Conservation (phyloP, 1,140 invertebrate species). For the Rhizoglyphus robini region DNA sequence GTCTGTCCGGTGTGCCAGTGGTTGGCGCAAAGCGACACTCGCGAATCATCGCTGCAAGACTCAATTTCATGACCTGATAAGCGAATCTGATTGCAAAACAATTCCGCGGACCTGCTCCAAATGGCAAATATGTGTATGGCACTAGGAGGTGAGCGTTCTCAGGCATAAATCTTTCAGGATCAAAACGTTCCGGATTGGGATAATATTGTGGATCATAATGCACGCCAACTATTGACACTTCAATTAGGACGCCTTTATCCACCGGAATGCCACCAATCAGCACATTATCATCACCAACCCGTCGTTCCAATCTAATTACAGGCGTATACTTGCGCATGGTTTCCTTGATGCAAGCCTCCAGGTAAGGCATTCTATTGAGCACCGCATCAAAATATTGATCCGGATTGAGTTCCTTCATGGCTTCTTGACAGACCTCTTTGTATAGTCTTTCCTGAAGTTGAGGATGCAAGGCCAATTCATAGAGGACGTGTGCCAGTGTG, state of each 20-base stretch:
- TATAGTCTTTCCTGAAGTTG: slow-evolving; percentile 36
- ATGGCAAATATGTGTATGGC: slow-evolving; percentile 36
- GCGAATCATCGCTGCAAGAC: slow-evolving; percentile 31
- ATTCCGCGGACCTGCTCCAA: slow-evolving; percentile 40
- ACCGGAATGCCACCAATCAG: slow-evolving; percentile 15
- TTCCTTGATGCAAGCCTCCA: slow-evolving; percentile 35
- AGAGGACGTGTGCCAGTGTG: slow-evolving; percentile 35
- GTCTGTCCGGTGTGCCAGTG: no score
- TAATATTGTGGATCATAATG: slow-evolving; percentile 25
- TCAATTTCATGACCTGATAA: slow-evolving; percentile 48
- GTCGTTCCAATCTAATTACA: not conserved
- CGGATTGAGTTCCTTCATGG: slow-evolving; percentile 20
- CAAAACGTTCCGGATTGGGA: slow-evolving; percentile 20
- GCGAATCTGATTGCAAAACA: slow-evolving; percentile 49
- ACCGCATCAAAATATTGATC: not conserved
- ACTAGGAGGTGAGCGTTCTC: slow-evolving; percentile 27
- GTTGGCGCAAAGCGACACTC: no score
- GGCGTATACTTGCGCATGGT: slow-evolving; percentile 33
- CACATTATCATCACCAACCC: not conserved
- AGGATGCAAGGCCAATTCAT: slow-evolving; percentile 36
- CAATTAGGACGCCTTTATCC: slow-evolving; percentile 16
- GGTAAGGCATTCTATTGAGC: slow-evolving; percentile 27
- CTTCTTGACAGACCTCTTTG: slow-evolving; percentile 22
- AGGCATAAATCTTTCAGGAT: slow-evolving; percentile 24
- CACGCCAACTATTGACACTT: slow-evolving; percentile 19